Evolutionary conservation across 1,140 invertebrate species (phyloP), one percentile per base, ranked within the genome.

Genomic region (Anastatus disparis): DNA sequence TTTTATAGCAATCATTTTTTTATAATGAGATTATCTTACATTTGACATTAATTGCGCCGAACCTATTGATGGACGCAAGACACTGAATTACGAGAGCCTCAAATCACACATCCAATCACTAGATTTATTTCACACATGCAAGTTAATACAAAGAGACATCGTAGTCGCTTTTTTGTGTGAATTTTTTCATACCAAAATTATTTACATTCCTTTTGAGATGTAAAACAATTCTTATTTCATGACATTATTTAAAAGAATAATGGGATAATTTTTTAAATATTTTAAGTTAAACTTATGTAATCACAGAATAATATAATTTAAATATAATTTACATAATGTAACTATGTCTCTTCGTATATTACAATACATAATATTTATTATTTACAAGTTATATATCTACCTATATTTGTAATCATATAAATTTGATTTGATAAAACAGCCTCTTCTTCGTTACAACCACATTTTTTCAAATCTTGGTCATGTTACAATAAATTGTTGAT

Each of bases 351-450:
- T 58, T 69, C 38, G 24, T 67, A 67, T 70, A 72, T 48, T 68
- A 69, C 56, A 64, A 69, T 71, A 64, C 58, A 67, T 68, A 40
- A 55, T 63, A 69, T 61, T 72, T 62, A 68, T 66, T 70, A 72
- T 64, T 71, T 71, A 70, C 75, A 72, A 66, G 55, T 75, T 76
- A 75, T 74, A 74, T 75, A 75, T 74, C 78, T 78, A 80, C 77
- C 75, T 79, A 73, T 79, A 78, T 75, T 76, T 78, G 75, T 70
- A 78, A 75, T 73, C 72, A 68, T 75, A 77, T 76, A 75, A 66
- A 82, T 82, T 82, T 81, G 79, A 82, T 82, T 82, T 82, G 66
- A 82, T 82, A 77, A 81, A 81, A 81, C 81, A 82, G 79, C 79
- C 79, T 81, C 77, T 76, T 75, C 71, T 72, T 75, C 74, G 74